Evolutionary conservation across 1,140 invertebrate species (phyloP), one percentile per base, ranked within the genome.

Genomic region (Melipona quadrifasciata): DNA sequence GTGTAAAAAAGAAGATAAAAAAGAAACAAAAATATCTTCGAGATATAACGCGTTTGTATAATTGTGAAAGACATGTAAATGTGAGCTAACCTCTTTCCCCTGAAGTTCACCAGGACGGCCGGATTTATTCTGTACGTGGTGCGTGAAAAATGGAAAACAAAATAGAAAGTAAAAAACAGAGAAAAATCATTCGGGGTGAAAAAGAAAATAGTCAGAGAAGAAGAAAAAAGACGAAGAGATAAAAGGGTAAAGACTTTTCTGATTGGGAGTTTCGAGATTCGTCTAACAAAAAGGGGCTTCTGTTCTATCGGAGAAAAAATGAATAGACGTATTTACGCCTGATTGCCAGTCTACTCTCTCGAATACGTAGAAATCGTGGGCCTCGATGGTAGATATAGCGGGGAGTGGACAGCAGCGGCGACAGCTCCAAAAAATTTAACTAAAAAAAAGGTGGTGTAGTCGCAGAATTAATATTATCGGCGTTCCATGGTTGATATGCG

Each of bases 71-170:
- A 82, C n/a, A n/a, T 47, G 68, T 14, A 53, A 78, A 85, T 91
- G 90, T 92, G 27, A 65, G 88, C 95, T 95, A 95, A 95, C 95
- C 95, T 94, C 93, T 92, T 95, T 95, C 80, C 94, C 94, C 92
- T 95, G 94, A 86, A 95, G 91, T 92, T 93, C 94, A 89, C 95
- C 95, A 92, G 94, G 95, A 89, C 95, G 94, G 87, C 92, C 93
- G 90, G 84, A 90, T 92, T 92, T 95, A 91, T 47, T 88, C 91
- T 92, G 91, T 87, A 84, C 76, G 86, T 86, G 77, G 88, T 83
- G 88, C 87, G 90, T 85, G 85, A 87, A 89, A 61, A 91, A 91
- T 88, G 61, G 86, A 87, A 87, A 89, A 90, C 87, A 87, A 72
- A 75, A 31, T 53, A 24, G 34, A 65, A 31, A 58, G n/a, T 58